These are phyloP conservation scores for Montipora sp. DNA, from an alignment of 64 coral and sea anemone species.

Conservation along the genomic window DNA sequence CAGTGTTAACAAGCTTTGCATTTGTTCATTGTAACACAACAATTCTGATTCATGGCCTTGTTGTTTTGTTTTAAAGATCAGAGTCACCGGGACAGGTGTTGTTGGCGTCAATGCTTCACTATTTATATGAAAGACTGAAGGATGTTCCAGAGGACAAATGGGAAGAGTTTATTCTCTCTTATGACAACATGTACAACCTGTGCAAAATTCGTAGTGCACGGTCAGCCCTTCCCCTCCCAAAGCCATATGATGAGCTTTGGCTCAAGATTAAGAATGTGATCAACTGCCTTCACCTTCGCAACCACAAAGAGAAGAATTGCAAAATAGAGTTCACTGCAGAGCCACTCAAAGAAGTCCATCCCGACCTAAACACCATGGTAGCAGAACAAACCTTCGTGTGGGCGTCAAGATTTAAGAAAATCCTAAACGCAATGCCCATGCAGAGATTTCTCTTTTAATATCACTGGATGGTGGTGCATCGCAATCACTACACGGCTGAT, in stretches of 20 bases:
- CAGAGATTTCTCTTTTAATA: slow-evolving; percentile 14
- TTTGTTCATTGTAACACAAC: no score
- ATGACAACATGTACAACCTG: slow-evolving; percentile 45
- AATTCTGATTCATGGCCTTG: no score
- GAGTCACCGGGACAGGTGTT: no score
- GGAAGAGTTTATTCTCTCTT: background rate
- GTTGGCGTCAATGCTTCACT: no score
- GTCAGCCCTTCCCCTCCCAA: background rate
- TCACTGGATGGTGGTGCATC: slow-evolving; percentile 28
- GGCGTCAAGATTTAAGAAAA: slow-evolving; percentile 43
- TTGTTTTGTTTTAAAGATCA: no score
- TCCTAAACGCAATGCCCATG: slow-evolving; percentile 39
- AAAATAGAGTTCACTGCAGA: background rate
- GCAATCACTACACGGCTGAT: background rate
- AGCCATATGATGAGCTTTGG: background rate
- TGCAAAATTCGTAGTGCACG: background rate
- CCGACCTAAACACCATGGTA: slow-evolving; percentile 21
- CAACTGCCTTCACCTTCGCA: background rate
- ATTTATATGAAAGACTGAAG: no score
- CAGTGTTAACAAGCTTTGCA: no score
- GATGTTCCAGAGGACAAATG: background rate
- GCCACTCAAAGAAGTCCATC: background rate
- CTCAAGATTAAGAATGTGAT: background rate
- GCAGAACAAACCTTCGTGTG: slow-evolving; percentile 36
- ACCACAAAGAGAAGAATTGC: slow-evolving; percentile 31